phyloP scores from a whole-genome alignment of 92 coral and sea anemone genomes.

The Micromussa lordhowensis region DNA sequence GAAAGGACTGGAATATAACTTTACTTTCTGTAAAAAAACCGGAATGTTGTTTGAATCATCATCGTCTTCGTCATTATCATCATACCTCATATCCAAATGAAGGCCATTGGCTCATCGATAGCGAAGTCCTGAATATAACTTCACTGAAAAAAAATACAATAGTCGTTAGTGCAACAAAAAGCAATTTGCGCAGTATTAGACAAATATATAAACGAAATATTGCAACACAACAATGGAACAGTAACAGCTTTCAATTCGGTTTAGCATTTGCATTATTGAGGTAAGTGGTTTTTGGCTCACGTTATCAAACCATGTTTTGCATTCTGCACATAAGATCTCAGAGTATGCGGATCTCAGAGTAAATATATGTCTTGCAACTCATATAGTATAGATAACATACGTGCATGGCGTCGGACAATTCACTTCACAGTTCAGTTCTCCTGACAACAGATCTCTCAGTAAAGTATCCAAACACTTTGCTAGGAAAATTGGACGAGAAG shows the following conservation, averaged over 20 bases:
- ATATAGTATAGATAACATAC: background rate
- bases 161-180: background rate
- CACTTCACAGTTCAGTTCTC: slow-evolving; percentile 1
- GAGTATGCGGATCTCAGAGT: too few relatives aligned
- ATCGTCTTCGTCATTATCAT: too few relatives aligned
- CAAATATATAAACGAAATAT: too few relatives aligned
- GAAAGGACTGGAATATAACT: too few relatives aligned
- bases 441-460: background rate
- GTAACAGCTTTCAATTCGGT: too few relatives aligned
- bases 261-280: too few relatives aligned
- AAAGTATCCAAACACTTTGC: background rate
- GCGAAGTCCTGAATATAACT: slow-evolving; percentile 5
- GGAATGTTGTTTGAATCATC: background rate
- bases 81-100: slow-evolving; percentile 1
- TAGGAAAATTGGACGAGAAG: background rate
- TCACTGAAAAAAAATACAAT: background rate
- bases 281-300: too few relatives aligned
- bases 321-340: too few relatives aligned
- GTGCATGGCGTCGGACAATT: slow-evolving; percentile 13
- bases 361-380: too few relatives aligned
- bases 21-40: background rate
- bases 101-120: slow-evolving; percentile 27
- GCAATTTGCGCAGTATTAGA: too few relatives aligned
- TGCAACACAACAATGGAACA: too few relatives aligned
- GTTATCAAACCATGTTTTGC: too few relatives aligned